Base-by-base conservation (phyloP, 2,797 vertebrate genomes). In the Scolopax bukidnonensis region DNA sequence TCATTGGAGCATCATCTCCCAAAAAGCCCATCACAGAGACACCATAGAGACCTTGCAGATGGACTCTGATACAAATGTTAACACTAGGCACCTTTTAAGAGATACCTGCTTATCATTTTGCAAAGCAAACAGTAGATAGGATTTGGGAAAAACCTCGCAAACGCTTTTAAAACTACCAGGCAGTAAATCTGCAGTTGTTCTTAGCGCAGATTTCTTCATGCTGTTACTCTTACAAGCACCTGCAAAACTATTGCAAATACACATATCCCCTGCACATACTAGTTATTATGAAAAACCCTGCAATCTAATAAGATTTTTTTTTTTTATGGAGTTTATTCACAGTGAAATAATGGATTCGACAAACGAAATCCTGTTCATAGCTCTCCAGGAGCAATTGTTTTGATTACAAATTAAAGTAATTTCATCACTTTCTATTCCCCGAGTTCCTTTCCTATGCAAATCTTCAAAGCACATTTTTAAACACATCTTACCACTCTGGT, bases 351-450 rank as follows among this genome's bases (percentile, higher is more conserved):
- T 36, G 23, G 54, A 73, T 91, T 83, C 2, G 0, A 83, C 30
- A 64, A 91, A 63, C 1, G 2, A 79, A 76, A 86, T 32, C 36
- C 32, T 24, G 32, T n/a, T 71, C 45, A 3, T 11, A 71, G 19
- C 27, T 91, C 61, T 87, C 64, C n/a, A 50, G 76, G 9, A 94
- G 17, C 53, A 83, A 71, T 43, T 69, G 24, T 77, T 96, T 68
- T 94, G 61, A 87, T 75, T 89, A 60, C 56, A 94, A 90, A 94
- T 76, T 65, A 38, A 89, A 80, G 68, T 50, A 18, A 83, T 82
- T 92, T 54, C 50, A 14, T 88, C 61, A 61, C 16, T 76, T 92
- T 59, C 43, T 85, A 43, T 71, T 93, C 53, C 11, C 32, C 10
- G 8, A 47, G 45, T 51, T 89, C 41, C 38, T 78, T 84, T 61